Base-by-base conservation (phyloP, 2,888 invertebrate genomes). In the Cryptophagus acutangulus region DNA sequence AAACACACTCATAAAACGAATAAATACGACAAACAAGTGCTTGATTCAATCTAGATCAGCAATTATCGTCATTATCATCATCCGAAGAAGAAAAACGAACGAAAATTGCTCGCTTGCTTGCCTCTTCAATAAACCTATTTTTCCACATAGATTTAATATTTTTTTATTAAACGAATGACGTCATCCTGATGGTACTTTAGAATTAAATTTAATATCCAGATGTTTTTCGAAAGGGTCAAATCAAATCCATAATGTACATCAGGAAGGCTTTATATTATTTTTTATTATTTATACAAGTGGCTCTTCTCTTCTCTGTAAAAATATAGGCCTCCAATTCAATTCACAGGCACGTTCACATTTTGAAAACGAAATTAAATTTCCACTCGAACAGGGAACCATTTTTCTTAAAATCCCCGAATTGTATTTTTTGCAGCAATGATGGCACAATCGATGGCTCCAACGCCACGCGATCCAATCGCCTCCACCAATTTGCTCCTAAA, bases 401-500 rank as follows among this genome's bases (percentile, higher is more conserved):
- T n/a, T n/a, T n/a, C n/a, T n/a, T n/a, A n/a, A n/a, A n/a, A n/a
- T n/a, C n/a, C n/a, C n/a, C n/a, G n/a, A n/a, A n/a, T n/a, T n/a
- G n/a, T n/a, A n/a, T n/a, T 71, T 71, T 16, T 56, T 54, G 31
- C 71, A 76, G 76, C 74, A 26, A 71, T 75, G 60, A 66, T 75
- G 58, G 72, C 74, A 34, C 75, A 75, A 58, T 73, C 73, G 36
- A 67, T 75, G 55, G 66, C 70, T 36, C 65, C 71, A 33, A 69
- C 71, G 40, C 45, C 55, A 4, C 54, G 63, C 24, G 62, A 77
- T 58, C 63, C 73, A 71, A 38, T 75, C 69, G 38, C 68, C 70
- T 67, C 75, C 69, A 59, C 76, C 70, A 60, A 69, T 70, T 63
- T 76, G 71, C 51, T 76, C 42, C 70, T 78, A 61, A 76, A 74